These are phyloP conservation scores for Metaphire vulgaris DNA, from an alignment of 1,140 invertebrate species.

Conservation along the genomic window DNA sequence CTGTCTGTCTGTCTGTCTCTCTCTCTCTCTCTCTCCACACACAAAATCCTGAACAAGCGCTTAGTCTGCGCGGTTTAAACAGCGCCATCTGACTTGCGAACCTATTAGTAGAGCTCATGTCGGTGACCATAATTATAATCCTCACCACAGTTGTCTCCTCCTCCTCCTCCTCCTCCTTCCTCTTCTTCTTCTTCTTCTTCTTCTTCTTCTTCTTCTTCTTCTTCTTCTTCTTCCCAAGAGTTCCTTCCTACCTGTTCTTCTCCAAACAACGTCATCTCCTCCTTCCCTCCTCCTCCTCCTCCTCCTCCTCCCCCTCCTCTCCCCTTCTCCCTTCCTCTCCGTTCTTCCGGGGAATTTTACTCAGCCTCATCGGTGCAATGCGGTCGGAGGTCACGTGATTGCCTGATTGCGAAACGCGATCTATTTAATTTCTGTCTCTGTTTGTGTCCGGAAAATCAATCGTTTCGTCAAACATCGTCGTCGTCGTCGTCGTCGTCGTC, in stretches of 20 bases:
- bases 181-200: not conserved
- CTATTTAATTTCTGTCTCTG: not conserved
- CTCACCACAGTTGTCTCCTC: no score
- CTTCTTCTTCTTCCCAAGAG: not conserved
- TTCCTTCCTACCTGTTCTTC: not conserved
- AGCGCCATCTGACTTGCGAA: no score
- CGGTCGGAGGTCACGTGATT: not conserved
- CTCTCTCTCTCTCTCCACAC: no score
- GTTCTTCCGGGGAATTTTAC: no score
- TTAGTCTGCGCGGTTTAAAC: no score
- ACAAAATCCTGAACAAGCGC: no score
- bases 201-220: not conserved
- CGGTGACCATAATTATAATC: no score
- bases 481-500: not conserved
- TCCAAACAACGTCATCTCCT: not conserved
- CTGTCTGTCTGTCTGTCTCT: no score
- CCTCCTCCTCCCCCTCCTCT: not conserved
- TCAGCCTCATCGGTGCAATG: no score
- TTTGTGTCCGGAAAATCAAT: not conserved
- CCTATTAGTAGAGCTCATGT: no score
- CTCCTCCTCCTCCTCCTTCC: not conserved
- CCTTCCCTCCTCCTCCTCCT: not conserved
- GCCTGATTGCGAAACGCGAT: not conserved
- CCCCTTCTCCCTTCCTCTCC: not conserved
- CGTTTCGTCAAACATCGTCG: not conserved